Evolutionary conservation across 2,113 vertebrate species (phyloP).

Genomic region (Hydrolagus affinis): DNA sequence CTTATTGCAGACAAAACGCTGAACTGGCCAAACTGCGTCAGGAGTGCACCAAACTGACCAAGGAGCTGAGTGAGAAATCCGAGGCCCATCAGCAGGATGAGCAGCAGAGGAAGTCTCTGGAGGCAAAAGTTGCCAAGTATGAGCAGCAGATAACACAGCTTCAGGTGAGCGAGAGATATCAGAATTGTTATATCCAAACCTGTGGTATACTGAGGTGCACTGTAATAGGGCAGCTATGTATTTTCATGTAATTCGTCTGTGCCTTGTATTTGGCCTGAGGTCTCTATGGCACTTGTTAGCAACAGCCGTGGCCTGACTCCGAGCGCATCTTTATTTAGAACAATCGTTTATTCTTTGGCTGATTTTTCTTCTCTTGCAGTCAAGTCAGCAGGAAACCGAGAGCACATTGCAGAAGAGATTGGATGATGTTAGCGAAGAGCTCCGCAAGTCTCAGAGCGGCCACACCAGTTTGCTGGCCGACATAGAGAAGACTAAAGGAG

Average conservation of each 20-base stretch:
- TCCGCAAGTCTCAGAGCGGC: conserved; percentile 65
- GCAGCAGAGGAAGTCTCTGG: conserved; percentile 69
- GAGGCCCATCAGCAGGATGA: conserved; percentile 71
- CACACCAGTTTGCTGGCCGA: conserved; percentile 62
- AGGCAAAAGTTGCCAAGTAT: conserved; percentile 55
- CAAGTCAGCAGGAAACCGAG: conserved; percentile 63
- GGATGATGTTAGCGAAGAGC: conserved; percentile 76
- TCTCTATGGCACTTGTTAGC: background rate
- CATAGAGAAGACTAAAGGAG: conserved; percentile 63
- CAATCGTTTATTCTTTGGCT: background rate
- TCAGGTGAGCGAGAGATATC: conserved; percentile 51
- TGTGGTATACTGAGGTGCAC: too few relatives aligned
- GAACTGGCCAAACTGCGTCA: conserved; percentile 86
- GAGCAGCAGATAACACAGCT: conserved; percentile 73
- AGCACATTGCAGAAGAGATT: conserved; percentile 68
- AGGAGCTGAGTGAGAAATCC: conserved; percentile 74
- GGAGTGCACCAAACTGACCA: conserved; percentile 74
- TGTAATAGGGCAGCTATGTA: too few relatives aligned
- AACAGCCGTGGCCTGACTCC: background rate
- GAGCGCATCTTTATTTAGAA: background rate
- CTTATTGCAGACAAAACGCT: conserved; percentile 72
- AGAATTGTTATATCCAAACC: too few relatives aligned
- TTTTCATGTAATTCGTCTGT: background rate
- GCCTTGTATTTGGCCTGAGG: background rate
- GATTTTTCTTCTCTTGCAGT: conserved; percentile 46